phyloP scores from a whole-genome alignment of 2,888 invertebrate genomes.

The Elmis aenea region DNA sequence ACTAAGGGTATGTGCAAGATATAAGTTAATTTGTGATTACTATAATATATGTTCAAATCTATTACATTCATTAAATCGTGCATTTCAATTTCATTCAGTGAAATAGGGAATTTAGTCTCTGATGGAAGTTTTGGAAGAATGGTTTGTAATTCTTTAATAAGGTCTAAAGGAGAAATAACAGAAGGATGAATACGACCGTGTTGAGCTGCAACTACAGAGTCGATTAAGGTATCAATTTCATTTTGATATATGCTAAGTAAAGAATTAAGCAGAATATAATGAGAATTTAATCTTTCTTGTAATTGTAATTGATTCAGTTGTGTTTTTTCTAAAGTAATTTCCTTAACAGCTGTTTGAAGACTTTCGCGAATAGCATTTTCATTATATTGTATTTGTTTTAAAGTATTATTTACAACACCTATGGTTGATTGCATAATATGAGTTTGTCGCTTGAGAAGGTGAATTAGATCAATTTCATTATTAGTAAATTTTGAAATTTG shows the following conservation, averaged over 20 bases:
- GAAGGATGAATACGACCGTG: neutral
- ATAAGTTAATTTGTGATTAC: neutral
- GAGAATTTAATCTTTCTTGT: neutral
- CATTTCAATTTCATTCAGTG: too few relatives aligned
- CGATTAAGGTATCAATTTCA: neutral
- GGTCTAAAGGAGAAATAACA: neutral
- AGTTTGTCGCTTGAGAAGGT: slow-evolving; percentile 22
- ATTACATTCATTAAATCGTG: neutral
- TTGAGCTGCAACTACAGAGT: slow-evolving; percentile 1
- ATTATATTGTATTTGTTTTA: too few relatives aligned
- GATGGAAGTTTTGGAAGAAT: too few relatives aligned
- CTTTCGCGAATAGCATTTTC: too few relatives aligned
- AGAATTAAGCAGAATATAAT: neutral
- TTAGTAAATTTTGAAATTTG: slow-evolving; percentile 17
- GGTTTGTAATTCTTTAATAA: too few relatives aligned
- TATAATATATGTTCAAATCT: slow-evolving; percentile 1
- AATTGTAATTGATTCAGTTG: slow-evolving; percentile 1
- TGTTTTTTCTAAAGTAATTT: too few relatives aligned
- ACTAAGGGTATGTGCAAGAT: slow-evolving; percentile 1
- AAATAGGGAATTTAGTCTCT: too few relatives aligned
- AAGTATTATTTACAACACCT: neutral
- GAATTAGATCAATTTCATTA: slow-evolving; percentile 13
- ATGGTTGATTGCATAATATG: slow-evolving; percentile 19
- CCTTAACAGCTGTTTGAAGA: too few relatives aligned
- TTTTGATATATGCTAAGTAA: neutral